Percentiles rank a stretch among this genome's conserved stretches.
Conservation (phyloP, 2,888 invertebrate species). For the Biston betularia region DNA sequence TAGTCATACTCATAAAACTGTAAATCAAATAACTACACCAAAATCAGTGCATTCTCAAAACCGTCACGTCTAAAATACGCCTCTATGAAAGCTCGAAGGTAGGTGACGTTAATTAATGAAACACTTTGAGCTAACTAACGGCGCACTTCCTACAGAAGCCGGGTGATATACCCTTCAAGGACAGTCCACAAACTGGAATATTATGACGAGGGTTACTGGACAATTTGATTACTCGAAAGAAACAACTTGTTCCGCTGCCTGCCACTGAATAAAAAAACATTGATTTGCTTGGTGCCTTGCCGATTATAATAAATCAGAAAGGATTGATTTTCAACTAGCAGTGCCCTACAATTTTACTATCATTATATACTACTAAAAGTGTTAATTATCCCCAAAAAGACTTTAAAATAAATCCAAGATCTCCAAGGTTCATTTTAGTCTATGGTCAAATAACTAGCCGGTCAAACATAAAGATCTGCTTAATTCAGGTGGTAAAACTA, state of each 20-base stretch:
- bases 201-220: slow-evolving; percentile 9
- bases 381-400: no score
- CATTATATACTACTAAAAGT: no score
- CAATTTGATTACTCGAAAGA: slow-evolving; percentile 3
- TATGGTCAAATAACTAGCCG: no score
- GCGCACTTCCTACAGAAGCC: slow-evolving; percentile 42
- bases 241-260: background rate
- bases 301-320: background rate
- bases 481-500: no score
- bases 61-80: slow-evolving; percentile 21
- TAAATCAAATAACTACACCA: background rate
- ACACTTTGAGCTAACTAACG: slow-evolving; percentile 43
- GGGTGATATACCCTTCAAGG: slow-evolving; percentile 42
- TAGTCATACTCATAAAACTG: background rate
- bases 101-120: slow-evolving; percentile 46
- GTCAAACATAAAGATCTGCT: no score
- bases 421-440: no score
- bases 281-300: background rate
- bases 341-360: no score
- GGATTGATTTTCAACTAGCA: no score
- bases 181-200: slow-evolving; percentile 26
- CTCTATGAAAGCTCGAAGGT: slow-evolving; percentile 27
- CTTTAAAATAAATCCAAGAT: no score
- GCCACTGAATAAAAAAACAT: no score
- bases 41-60: slow-evolving; percentile 15